Evolutionary conservation across 2,888 invertebrate genomes (phyloP).

Genomic region (Pachliopta kotzebuea): DNA sequence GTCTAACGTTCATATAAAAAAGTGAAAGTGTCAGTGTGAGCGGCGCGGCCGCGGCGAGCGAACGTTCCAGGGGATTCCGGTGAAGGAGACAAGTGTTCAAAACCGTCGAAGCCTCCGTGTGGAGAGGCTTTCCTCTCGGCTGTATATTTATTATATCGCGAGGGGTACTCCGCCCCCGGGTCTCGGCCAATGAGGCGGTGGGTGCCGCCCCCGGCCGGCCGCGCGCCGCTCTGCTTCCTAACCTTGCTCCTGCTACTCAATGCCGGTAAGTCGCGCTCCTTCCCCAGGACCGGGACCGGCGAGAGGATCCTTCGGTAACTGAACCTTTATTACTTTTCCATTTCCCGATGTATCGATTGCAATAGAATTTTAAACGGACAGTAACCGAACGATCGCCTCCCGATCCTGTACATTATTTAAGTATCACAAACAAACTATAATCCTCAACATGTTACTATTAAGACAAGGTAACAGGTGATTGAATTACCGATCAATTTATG

Average conservation of each 20-base stretch:
- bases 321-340: constrained; percentile 15
- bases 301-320: constrained; percentile 24
- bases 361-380: constrained; percentile 7
- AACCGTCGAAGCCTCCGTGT: constrained; percentile 29
- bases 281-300: constrained; percentile 17
- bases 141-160: constrained; percentile 56
- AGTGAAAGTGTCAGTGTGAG: constrained; percentile 29
- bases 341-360: constrained; percentile 6
- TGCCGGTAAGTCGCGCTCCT: constrained; percentile 61
- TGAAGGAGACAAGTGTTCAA: constrained; percentile 21
- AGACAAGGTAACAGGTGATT: no score
- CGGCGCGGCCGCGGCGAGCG: constrained; percentile 6
- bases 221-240: constrained; percentile 47
- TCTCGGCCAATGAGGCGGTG: constrained; percentile 68
- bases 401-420: neutral
- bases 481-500: no score
- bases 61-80: constrained; percentile 12
- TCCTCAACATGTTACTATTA: no score
- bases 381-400: constrained; percentile 19
- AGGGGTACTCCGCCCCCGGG: constrained; percentile 53
- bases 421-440: neutral
- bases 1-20: constrained; percentile 21
- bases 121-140: constrained; percentile 50
- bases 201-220: constrained; percentile 67
- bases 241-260: constrained; percentile 53